Percentiles rank a stretch among this genome's conserved stretches.
Conservation (phyloP, 1,140 invertebrate genomes). For the Panagrolaimus sp. region DNA sequence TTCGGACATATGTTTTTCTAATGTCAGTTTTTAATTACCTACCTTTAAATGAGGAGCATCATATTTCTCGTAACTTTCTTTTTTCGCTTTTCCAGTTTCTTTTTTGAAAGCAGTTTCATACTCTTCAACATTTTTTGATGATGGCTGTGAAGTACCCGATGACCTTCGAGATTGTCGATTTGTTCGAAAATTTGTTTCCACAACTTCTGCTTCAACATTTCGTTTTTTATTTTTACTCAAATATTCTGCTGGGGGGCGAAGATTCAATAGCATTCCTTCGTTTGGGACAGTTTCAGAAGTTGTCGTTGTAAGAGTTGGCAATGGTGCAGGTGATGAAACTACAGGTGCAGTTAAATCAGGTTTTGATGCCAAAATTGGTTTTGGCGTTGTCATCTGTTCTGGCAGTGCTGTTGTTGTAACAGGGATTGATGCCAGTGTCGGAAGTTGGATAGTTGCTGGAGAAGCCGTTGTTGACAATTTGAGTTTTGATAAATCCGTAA, state of each 20-base stretch:
- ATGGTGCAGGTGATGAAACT: not conserved
- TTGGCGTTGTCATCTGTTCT: no score
- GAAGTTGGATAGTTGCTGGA: no score
- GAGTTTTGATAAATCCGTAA: no score
- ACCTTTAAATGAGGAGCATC: not conserved
- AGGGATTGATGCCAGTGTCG: not conserved
- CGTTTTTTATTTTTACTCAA: not conserved
- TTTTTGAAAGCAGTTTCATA: not conserved
- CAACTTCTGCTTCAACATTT: constrained; percentile 3
- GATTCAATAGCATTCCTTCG: not conserved
- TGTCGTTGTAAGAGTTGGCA: no score
- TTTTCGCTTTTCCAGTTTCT: not conserved
- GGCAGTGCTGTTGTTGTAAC: no score
- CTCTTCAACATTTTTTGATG: no score
- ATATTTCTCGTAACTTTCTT: not conserved
- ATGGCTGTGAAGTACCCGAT: no score
- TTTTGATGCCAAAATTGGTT: no score
- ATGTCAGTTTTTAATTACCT: no score
- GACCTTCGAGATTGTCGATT: not conserved
- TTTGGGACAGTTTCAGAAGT: not conserved
- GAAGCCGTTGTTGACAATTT: no score
- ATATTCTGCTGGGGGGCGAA: not conserved
- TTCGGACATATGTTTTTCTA: no score
- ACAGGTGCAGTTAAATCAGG: not conserved
- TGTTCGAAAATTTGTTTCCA: not conserved